Percentiles rank a stretch among this genome's conserved stretches.
Conservation (phyloP, 2,888 invertebrate species). For the Drosophila sordidula region DNA sequence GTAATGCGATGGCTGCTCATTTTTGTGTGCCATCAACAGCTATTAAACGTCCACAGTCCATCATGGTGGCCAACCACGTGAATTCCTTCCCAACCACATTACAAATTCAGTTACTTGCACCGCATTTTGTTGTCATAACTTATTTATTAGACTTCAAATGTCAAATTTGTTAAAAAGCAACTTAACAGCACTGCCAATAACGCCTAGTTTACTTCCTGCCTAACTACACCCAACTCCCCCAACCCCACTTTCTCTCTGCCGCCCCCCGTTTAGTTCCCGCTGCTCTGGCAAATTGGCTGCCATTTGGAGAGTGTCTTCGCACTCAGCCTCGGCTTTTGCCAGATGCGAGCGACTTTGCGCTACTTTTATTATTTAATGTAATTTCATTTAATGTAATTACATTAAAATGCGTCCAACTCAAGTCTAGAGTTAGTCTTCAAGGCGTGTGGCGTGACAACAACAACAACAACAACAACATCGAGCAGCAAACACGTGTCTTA, state of each 20-base stretch:
- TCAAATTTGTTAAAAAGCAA: constrained; percentile 70
- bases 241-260: too few species aligned
- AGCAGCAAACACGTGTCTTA: neutral
- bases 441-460: constrained; percentile 23
- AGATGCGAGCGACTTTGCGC: constrained; percentile 45
- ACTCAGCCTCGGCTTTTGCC: constrained; percentile 8
- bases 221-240: too few species aligned
- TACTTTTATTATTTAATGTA: constrained; percentile 71
- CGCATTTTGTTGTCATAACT: constrained; percentile 69
- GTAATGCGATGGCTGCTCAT: constrained; percentile 5
- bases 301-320: constrained; percentile 16
- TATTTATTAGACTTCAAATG: constrained; percentile 76
- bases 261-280: too few species aligned
- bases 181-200: constrained; percentile 24
- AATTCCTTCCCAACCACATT: constrained; percentile 5
- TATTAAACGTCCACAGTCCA: constrained; percentile 19
- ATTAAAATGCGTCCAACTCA: constrained; percentile 60
- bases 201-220: neutral
- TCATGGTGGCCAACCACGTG: constrained; percentile 13
- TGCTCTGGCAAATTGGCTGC: constrained; percentile 40
- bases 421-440: constrained; percentile 2
- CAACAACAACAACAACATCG: constrained; percentile 12
- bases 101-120: constrained; percentile 40
- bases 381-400: constrained; percentile 71
- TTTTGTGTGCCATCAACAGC: constrained; percentile 21